phyloP scores from a whole-genome alignment of 2,888 invertebrate species.

The Euproctis similis region DNA sequence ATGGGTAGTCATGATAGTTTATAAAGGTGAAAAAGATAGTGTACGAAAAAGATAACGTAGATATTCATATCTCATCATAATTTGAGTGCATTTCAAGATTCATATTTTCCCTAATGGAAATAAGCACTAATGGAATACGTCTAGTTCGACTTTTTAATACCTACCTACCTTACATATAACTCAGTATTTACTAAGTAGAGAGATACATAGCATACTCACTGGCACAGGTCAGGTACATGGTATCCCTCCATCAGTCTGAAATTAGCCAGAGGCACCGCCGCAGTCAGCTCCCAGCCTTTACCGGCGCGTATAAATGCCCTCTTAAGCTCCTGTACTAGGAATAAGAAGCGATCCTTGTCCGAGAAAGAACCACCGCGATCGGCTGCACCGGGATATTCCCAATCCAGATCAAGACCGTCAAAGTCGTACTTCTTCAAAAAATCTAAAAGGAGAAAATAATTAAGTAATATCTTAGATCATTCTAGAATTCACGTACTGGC shows the following conservation, averaged over 20 bases:
- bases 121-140: too few species aligned
- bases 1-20: too few species aligned
- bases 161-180: too few species aligned
- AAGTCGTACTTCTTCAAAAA: constrained; percentile 86
- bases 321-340: constrained; percentile 86
- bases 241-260: constrained; percentile 92
- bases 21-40: too few species aligned
- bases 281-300: constrained; percentile 90
- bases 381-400: constrained; percentile 93
- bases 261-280: constrained; percentile 91
- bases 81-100: too few species aligned
- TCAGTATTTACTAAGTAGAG: too few species aligned
- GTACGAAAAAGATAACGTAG: too few species aligned
- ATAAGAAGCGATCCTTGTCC: constrained; percentile 89
- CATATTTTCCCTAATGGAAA: too few species aligned
- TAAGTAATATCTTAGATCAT: too few species aligned
- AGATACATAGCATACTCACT: constrained; percentile 80
- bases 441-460: constrained; percentile 53
- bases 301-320: constrained; percentile 85
- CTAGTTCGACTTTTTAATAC: too few species aligned
- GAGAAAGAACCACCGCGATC: constrained; percentile 89
- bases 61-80: too few species aligned
- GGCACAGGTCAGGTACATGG: constrained; percentile 91
- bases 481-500: too few species aligned
- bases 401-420: constrained; percentile 91